Evolutionary conservation across 2,888 invertebrate species (phyloP).

Genomic region (Himalopsyche kuldschensis): DNA sequence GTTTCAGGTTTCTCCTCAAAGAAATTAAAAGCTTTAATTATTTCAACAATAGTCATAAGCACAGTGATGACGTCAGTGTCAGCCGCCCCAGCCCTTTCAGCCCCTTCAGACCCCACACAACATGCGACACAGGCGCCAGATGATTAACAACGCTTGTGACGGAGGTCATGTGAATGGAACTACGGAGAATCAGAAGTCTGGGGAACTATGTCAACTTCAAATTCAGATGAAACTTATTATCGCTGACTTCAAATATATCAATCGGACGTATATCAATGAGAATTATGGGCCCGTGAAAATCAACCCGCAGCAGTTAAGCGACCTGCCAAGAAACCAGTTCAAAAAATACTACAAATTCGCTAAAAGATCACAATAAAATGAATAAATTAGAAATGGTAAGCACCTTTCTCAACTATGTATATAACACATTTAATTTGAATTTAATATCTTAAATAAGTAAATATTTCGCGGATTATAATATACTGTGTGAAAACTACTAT

Average conservation of each 20-base stretch:
- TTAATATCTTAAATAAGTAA: too few relatives aligned
- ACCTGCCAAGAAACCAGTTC: conserved; percentile 5
- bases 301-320: background rate
- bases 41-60: background rate
- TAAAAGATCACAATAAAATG: background rate
- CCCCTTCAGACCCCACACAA: too few relatives aligned
- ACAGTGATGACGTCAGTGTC: background rate
- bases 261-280: background rate
- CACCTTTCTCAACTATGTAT: background rate
- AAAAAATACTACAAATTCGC: background rate
- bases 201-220: background rate
- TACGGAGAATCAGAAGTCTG: background rate
- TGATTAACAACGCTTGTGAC: background rate
- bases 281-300: background rate
- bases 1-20: conserved; percentile 16
- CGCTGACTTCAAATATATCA: background rate
- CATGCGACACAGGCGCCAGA: background rate
- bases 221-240: background rate
- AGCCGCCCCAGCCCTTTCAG: conserved; percentile 1
- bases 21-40: conserved; percentile 14
- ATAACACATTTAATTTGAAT: too few relatives aligned
- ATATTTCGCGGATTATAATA: too few relatives aligned
- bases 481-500: too few relatives aligned
- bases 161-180: background rate
- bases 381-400: conserved; percentile 5